Percentiles rank a stretch among this genome's conserved stretches.
Conservation (phyloP, 2,797 vertebrate genomes). For the Otolemur crassicaudatus region DNA sequence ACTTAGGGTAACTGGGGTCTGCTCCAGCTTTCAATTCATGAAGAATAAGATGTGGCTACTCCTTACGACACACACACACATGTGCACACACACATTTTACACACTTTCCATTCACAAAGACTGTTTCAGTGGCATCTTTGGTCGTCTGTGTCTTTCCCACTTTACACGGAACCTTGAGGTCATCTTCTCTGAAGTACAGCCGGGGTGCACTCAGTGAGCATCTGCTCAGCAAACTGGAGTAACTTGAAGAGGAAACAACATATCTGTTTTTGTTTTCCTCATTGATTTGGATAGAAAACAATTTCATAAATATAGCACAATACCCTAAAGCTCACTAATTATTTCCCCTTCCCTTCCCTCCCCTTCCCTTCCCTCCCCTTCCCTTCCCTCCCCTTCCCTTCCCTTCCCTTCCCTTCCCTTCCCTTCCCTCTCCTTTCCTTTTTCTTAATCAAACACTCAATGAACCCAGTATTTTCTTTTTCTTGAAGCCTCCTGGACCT, state of each 20-base stretch:
- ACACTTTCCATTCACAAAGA: not conserved
- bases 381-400: too few species aligned
- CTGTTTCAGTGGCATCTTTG: not conserved
- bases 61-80: not conserved
- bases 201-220: not conserved
- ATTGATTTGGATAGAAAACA: not conserved
- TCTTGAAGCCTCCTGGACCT: not conserved
- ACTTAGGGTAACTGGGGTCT: not conserved
- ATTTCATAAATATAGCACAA: slow-evolving; percentile 23
- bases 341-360: not conserved
- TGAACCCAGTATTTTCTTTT: not conserved
- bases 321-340: not conserved
- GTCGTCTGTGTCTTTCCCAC: not conserved
- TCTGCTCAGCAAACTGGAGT: not conserved
- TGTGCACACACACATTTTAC: too few species aligned
- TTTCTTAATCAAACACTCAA: not conserved
- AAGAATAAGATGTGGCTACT: not conserved
- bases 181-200: not conserved
- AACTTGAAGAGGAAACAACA: not conserved
- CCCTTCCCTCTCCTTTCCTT: too few species aligned
- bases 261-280: not conserved
- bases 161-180: not conserved
- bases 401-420: too few species aligned
- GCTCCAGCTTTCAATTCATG: not conserved
- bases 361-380: too few species aligned